phyloP scores from a whole-genome alignment of 2,888 invertebrate species.

The Phaonia tiefii region DNA sequence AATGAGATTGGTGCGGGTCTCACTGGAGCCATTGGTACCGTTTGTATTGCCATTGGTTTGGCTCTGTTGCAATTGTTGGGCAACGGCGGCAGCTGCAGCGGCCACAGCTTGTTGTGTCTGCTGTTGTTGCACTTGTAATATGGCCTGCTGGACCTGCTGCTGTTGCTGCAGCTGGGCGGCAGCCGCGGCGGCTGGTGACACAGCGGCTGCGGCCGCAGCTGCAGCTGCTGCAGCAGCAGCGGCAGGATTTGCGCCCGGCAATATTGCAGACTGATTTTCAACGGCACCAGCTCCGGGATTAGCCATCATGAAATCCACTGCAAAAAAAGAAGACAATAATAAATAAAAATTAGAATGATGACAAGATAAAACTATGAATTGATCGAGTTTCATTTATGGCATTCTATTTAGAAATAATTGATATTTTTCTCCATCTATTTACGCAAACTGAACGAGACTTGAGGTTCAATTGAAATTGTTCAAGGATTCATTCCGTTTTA shows the following conservation, averaged over 20 bases:
- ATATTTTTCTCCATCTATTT: no score
- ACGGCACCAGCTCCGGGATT: conserved; percentile 77
- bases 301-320: conserved; percentile 80
- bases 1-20: conserved; percentile 98
- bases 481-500: no score
- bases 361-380: no score
- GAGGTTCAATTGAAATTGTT: no score
- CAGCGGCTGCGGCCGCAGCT: conserved; percentile 70
- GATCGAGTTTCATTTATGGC: no score
- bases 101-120: conserved; percentile 76
- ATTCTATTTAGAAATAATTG: no score
- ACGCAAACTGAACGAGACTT: no score
- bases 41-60: conserved; percentile 82
- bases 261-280: conserved; percentile 75
- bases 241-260: conserved; percentile 75
- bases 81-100: conserved; percentile 73
- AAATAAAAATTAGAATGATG: no score
- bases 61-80: conserved; percentile 72
- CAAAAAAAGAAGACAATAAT: conserved; percentile 15
- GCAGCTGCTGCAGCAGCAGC: conserved; percentile 75
- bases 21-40: conserved; percentile 88
- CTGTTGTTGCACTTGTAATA: conserved; percentile 79
- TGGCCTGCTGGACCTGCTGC: conserved; percentile 79
- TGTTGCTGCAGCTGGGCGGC: conserved; percentile 78
- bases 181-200: conserved; percentile 75